Base-by-base conservation (phyloP, 2,888 invertebrate genomes). In the Tetragnatha montana region DNA sequence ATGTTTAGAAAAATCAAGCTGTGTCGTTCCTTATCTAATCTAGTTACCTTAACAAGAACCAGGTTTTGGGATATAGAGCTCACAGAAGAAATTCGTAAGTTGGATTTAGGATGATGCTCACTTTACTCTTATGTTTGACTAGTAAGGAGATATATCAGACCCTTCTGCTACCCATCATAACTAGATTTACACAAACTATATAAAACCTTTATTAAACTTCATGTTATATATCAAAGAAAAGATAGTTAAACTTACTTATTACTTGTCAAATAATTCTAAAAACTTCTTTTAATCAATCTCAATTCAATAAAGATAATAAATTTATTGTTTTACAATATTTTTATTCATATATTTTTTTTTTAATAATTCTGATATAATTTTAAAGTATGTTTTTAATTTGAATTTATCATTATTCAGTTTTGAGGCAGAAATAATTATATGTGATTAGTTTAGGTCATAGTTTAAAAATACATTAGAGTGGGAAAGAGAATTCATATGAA, bases 1-100 rank as follows among this genome's bases (percentile, higher is more conserved):
- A 81, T 91, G 22, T 82, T 89, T 35, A 91, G 79, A 19, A 91
- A 90, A 93, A 89, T 93, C 93, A 68, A 93, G 93, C 89, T 91
- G 93, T 79, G 93, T 93, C 80, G 92, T 90, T 75, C 93, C 92
- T 91, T 93, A 50, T 93, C 92, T 92, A 92, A 87, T 88, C 70
- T 91, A 10, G 70, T 91, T n/a, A 78, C 79, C 47, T 80, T 91
- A 68, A 89, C 89, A 17, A 87, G 89, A 81, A 89, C 79, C 51
- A 74, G 91, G 22, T 91, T 90, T 90, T 82, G 86, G 83, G 88
- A 91, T 71, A 81, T 88, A 70, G 88, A 90, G 79, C 75, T 91
- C 12, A 78, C 88, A 19, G 90, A 91, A 76, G 88, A 91, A 70
- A 90, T 88, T 49, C 91, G 91, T 91, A 91, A 85, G 91, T 92